phyloP scores from a whole-genome alignment of 2,888 invertebrate species.

The Pseudanteris insignis region DNA sequence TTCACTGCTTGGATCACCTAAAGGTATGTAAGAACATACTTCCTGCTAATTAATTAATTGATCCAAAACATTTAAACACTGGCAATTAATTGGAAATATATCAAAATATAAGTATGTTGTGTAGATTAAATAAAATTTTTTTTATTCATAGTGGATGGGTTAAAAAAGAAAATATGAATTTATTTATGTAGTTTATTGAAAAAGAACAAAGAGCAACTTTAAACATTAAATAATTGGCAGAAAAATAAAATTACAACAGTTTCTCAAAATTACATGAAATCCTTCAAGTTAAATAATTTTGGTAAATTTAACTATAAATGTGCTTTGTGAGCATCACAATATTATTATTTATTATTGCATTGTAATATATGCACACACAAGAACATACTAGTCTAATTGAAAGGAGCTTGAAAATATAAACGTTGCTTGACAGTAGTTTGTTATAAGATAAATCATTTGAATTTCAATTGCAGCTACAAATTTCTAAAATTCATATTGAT shows the following conservation, averaged over 20 bases:
- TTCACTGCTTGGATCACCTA: too few species aligned
- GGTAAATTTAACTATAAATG: conserved; percentile 59
- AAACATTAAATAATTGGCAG: conserved; percentile 66
- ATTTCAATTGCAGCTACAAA: conserved; percentile 54
- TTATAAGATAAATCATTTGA: conserved; percentile 55
- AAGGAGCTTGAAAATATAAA: conserved; percentile 53
- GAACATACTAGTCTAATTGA: conserved; percentile 57
- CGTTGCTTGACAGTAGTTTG: conserved; percentile 57
- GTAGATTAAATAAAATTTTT: too few species aligned
- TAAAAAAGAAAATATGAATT: too few species aligned
- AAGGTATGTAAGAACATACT: background rate
- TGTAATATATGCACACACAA: conserved; percentile 63
- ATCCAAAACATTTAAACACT: too few species aligned
- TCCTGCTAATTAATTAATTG: too few species aligned
- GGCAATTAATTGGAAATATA: too few species aligned
- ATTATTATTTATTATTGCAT: conserved; percentile 62
- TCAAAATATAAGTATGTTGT: too few species aligned
- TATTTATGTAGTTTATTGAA: conserved; percentile 65
- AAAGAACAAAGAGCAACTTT: conserved; percentile 66
- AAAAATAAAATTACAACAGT: conserved; percentile 67
- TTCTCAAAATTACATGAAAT: conserved; percentile 66
- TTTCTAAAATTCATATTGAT: too few species aligned
- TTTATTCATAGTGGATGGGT: too few species aligned
- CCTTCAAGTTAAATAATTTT: conserved; percentile 61
- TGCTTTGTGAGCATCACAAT: conserved; percentile 66